phyloP scores from a whole-genome alignment of 2,113 vertebrate species.

The Eudyptes chrysolophus region DNA sequence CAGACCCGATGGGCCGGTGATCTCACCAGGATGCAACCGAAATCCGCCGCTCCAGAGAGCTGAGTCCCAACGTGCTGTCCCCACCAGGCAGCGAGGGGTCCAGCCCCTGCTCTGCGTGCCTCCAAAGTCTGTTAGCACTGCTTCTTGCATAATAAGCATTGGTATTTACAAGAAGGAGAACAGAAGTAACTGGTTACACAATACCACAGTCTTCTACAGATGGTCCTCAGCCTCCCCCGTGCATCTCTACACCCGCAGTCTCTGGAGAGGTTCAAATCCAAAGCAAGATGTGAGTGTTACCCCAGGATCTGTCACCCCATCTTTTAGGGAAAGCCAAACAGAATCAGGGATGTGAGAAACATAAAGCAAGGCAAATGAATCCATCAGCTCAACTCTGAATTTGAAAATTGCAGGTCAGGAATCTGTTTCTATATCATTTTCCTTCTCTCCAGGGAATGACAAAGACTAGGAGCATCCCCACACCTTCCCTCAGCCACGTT shows the following conservation, averaged over 20 bases:
- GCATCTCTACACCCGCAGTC: not conserved
- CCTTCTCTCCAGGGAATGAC: not conserved
- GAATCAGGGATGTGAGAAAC: not conserved
- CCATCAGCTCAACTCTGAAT: not conserved
- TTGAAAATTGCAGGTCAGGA: not conserved
- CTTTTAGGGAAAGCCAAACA: not conserved
- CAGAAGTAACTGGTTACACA: not conserved
- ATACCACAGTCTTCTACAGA: not conserved
- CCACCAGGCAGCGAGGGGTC: not conserved
- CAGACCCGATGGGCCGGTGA: not conserved
- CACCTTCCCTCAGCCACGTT: not conserved
- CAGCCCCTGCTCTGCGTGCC: not conserved
- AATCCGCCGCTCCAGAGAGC: not conserved
- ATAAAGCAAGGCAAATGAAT: not conserved
- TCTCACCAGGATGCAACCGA: not conserved
- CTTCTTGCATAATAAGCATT: not conserved
- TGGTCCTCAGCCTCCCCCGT: not conserved
- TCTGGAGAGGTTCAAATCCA: not conserved
- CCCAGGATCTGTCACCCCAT: not conserved
- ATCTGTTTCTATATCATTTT: not conserved
- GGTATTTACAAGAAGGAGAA: not conserved
- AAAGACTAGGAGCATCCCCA: not conserved
- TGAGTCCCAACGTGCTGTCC: rapidly evolving
- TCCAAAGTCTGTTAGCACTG: not conserved
- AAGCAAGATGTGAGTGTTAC: not conserved